Evolutionary conservation across 2,113 vertebrate genomes (phyloP).

Genomic region (Coracopsis vasa): DNA sequence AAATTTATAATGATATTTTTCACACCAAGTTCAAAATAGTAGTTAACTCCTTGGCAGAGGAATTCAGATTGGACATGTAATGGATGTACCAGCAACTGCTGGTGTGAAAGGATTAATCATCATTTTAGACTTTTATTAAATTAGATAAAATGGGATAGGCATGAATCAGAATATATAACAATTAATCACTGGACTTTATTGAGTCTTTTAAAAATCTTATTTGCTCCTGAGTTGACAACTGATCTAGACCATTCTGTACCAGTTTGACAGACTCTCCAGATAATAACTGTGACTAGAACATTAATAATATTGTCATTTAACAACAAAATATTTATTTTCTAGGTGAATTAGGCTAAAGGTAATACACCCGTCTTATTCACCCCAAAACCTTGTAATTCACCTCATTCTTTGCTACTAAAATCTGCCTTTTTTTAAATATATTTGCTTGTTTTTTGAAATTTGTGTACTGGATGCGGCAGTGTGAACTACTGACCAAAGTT

Average conservation of each 20-base stretch:
- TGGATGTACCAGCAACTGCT: slow-evolving; percentile 63
- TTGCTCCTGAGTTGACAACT: slow-evolving; percentile 54
- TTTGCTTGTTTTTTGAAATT: neutral
- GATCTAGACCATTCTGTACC: slow-evolving; percentile 44
- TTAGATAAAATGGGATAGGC: slow-evolving; percentile 69
- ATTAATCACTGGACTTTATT: slow-evolving; percentile 61
- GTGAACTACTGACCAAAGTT: neutral
- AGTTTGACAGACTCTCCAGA: slow-evolving; percentile 44
- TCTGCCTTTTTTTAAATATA: neutral
- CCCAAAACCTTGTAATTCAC: neutral
- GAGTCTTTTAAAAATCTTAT: slow-evolving; percentile 62
- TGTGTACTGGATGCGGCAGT: neutral
- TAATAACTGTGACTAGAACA: slow-evolving; percentile 22
- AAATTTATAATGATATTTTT: slow-evolving; percentile 72
- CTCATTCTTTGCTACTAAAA: neutral
- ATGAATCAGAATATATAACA: slow-evolving; percentile 61
- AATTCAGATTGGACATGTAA: slow-evolving; percentile 65
- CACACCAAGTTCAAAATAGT: slow-evolving; percentile 69
- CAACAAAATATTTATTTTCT: neutral
- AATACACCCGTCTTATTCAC: neutral
- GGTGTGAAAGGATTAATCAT: slow-evolving; percentile 65
- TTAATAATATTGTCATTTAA: neutral
- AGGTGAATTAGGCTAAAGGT: neutral
- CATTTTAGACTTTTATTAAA: slow-evolving; percentile 69
- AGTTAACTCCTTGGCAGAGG: slow-evolving; percentile 69